A percentile compares a stretch with the other conserved stretches of the same genome.
phyloP scores from a whole-genome alignment of 2,113 vertebrate species.

The Pseudopodoces humilis region DNA sequence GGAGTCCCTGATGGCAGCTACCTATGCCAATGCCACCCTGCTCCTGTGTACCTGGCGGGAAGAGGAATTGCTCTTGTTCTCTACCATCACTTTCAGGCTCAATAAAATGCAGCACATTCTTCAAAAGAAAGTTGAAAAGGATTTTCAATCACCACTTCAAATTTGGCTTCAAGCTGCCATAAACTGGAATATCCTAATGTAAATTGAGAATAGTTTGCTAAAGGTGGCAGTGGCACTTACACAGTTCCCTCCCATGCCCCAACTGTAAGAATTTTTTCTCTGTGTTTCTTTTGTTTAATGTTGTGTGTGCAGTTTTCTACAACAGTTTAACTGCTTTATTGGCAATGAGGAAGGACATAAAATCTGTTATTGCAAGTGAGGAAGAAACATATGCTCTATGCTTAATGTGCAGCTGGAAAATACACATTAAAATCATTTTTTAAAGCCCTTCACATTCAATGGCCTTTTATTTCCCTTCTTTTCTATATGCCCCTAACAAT shows the following conservation, averaged over 20 bases:
- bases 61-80: not conserved
- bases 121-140: not conserved
- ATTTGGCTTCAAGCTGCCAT: not conserved
- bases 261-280: not conserved
- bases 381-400: not conserved
- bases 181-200: not conserved
- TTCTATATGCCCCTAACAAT: not conserved
- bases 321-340: not conserved
- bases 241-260: not conserved
- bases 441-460: not conserved
- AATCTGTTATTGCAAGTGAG: not conserved
- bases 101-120: not conserved
- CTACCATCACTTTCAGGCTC: not conserved
- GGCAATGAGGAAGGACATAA: not conserved
- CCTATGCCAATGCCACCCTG: accelerated
- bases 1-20: not conserved
- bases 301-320: not conserved
- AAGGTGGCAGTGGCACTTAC: not conserved
- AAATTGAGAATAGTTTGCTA: not conserved
- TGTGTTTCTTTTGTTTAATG: not conserved
- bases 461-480: not conserved
- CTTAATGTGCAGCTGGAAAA: not conserved
- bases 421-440: not conserved
- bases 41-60: accelerated
- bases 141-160: not conserved